Evolutionary conservation across 2,888 invertebrate genomes (phyloP).

Genomic region (Drosophila koepferae): DNA sequence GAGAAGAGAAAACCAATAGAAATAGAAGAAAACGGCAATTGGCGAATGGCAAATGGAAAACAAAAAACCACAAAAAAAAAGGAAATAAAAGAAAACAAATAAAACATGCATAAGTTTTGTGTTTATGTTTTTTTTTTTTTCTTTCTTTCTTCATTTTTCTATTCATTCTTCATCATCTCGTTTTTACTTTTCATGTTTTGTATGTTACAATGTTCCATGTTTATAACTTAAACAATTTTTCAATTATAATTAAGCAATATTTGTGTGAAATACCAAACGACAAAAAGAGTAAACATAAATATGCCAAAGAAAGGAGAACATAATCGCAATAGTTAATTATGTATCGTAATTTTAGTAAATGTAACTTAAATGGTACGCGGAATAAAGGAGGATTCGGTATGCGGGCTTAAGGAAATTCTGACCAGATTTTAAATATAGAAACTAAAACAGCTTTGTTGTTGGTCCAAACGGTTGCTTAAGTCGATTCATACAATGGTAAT

Average conservation of each 20-base stretch:
- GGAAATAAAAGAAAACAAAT: constrained; percentile 25
- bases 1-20: background rate
- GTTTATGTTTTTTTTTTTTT: background rate
- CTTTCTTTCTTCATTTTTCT: background rate
- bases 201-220: constrained; percentile 41
- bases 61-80: constrained; percentile 3
- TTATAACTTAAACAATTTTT: constrained; percentile 23
- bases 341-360: constrained; percentile 6
- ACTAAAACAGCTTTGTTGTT: constrained; percentile 44
- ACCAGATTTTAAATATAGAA: constrained; percentile 18
- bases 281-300: background rate
- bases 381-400: constrained; percentile 17
- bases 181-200: constrained; percentile 18
- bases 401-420: constrained; percentile 19
- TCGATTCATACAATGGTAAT: constrained; percentile 59
- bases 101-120: constrained; percentile 25
- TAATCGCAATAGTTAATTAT: background rate
- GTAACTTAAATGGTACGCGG: constrained; percentile 35
- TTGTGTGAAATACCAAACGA: constrained; percentile 16
- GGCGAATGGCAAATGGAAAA: constrained; percentile 6
- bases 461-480: constrained; percentile 62
- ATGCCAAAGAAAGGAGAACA: background rate
- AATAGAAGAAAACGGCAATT: background rate
- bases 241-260: constrained; percentile 33
- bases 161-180: background rate